A percentile compares a stretch with the other conserved stretches of the same genome.
These are phyloP conservation scores for Vanessa atalanta DNA, from an alignment of 1,140 invertebrate species.

Conservation along the genomic window DNA sequence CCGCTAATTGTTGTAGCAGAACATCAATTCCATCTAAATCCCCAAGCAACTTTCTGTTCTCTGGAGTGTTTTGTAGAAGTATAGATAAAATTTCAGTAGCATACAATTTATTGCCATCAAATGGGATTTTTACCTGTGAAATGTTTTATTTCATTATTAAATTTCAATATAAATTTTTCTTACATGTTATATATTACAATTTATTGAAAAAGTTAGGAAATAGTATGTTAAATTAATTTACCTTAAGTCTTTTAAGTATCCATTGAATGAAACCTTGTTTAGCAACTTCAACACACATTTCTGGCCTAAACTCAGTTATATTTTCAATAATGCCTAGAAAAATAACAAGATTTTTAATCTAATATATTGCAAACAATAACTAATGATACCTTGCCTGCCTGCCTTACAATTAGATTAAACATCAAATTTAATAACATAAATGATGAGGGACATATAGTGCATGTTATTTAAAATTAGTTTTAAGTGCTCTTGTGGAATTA, in stretches of 20 bases:
- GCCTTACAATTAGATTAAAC: too few species aligned
- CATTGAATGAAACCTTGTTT: constrained; percentile 95
- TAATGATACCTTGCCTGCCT: too few species aligned
- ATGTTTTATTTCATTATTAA: neutral
- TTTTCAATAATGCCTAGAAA: constrained; percentile 92
- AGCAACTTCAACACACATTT: constrained; percentile 90
- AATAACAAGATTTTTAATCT: neutral
- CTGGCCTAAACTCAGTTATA: constrained; percentile 93
- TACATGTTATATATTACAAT: neutral
- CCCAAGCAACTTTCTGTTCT: constrained; percentile 91
- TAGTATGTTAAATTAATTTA: constrained; percentile 28
- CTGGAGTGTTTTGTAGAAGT: constrained; percentile 93
- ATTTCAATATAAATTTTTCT: too few species aligned
- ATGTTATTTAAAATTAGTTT: neutral
- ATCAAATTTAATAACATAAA: neutral
- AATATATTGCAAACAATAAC: too few species aligned
- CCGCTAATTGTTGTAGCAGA: constrained; percentile 95
- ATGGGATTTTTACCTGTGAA: constrained; percentile 86
- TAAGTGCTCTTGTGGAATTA: constrained; percentile 1
- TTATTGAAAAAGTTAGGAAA: neutral
- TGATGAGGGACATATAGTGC: constrained; percentile 15
- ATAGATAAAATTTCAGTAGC: constrained; percentile 98
- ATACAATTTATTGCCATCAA: constrained; percentile 98
- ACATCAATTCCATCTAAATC: constrained; percentile 98
- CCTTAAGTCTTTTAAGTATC: constrained; percentile 94